These are phyloP conservation scores for Cyphomyrmex costatus DNA, from an alignment of 1,140 invertebrate species.

Conservation along the genomic window DNA sequence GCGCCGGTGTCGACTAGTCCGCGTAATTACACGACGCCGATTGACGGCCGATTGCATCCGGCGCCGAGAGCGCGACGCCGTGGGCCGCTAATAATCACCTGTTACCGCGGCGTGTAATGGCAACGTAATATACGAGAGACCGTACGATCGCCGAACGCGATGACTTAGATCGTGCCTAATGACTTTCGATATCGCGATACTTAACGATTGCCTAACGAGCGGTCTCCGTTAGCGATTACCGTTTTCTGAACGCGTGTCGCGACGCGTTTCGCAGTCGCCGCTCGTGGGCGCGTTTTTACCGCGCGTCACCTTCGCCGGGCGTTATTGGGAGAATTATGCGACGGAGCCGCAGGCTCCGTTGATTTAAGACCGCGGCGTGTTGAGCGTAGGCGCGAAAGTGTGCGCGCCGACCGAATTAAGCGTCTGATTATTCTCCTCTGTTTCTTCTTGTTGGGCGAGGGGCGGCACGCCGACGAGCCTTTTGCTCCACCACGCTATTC, in stretches of 20 bases:
- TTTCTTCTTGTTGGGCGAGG: constrained; percentile 6
- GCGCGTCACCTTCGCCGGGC: constrained; percentile 26
- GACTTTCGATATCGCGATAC: constrained; percentile 41
- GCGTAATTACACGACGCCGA: constrained; percentile 53
- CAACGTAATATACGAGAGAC: constrained; percentile 51
- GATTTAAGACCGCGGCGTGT: constrained; percentile 41
- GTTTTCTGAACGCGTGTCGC: constrained; percentile 50
- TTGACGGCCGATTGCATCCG: constrained; percentile 53
- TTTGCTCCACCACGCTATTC: constrained; percentile 14
- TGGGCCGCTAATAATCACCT: constrained; percentile 61
- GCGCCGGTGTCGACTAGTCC: constrained; percentile 50
- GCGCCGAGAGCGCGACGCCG: constrained; percentile 46
- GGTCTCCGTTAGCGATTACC: constrained; percentile 49
- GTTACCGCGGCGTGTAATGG: constrained; percentile 47
- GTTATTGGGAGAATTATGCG: constrained; percentile 57
- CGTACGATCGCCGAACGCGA: constrained; percentile 11
- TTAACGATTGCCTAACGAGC: constrained; percentile 63
- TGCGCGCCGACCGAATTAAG: constrained; percentile 49
- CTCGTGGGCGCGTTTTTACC: constrained; percentile 47
- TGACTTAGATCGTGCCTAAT: constrained; percentile 55
- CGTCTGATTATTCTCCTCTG: constrained; percentile 51
- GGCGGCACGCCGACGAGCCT: neutral
- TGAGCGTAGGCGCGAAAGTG: constrained; percentile 53
- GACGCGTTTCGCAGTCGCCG: constrained; percentile 38
- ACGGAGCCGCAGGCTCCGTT: constrained; percentile 47